These are phyloP conservation scores for Gortyna flavago DNA, from an alignment of 2,888 invertebrate genomes.

Conservation along the genomic window DNA sequence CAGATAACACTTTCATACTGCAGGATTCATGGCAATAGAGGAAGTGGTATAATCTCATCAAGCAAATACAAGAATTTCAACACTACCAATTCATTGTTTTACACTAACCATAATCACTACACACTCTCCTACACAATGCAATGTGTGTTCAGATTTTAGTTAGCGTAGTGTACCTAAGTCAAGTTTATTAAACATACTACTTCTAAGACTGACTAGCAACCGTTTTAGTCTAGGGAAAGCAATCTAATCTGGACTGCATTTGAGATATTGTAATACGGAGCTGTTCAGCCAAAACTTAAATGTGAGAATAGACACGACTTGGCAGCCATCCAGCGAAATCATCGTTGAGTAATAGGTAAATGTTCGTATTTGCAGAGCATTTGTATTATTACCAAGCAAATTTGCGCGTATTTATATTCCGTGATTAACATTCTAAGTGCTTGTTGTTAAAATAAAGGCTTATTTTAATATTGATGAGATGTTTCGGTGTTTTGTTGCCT, in stretches of 20 bases:
- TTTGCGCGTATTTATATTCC: conserved; percentile 70
- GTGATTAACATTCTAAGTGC: conserved; percentile 65
- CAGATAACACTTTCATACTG: background rate
- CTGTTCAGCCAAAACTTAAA: conserved; percentile 66
- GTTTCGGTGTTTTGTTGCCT: conserved; percentile 21
- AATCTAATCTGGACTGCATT: conserved; percentile 58
- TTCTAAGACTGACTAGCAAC: conserved; percentile 22
- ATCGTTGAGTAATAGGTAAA: conserved; percentile 77
- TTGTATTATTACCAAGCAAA: conserved; percentile 76
- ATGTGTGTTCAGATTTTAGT: conserved; percentile 11
- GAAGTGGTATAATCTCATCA: background rate
- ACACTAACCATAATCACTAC: background rate
- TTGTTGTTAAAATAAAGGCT: conserved; percentile 51
- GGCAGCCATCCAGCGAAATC: conserved; percentile 79
- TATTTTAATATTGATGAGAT: conserved; percentile 51
- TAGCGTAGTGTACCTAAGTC: background rate
- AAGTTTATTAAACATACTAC: conserved; percentile 1
- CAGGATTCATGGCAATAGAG: background rate
- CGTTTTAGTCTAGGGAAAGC: conserved; percentile 40
- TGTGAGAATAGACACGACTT: conserved; percentile 70
- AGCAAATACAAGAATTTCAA: background rate
- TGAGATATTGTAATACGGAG: conserved; percentile 62
- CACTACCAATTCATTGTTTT: background rate
- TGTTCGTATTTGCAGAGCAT: conserved; percentile 77
- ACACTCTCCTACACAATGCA: background rate